These are phyloP conservation scores for Leptodactylus fuscus DNA, from an alignment of 2,113 vertebrate genomes.

Conservation along the genomic window DNA sequence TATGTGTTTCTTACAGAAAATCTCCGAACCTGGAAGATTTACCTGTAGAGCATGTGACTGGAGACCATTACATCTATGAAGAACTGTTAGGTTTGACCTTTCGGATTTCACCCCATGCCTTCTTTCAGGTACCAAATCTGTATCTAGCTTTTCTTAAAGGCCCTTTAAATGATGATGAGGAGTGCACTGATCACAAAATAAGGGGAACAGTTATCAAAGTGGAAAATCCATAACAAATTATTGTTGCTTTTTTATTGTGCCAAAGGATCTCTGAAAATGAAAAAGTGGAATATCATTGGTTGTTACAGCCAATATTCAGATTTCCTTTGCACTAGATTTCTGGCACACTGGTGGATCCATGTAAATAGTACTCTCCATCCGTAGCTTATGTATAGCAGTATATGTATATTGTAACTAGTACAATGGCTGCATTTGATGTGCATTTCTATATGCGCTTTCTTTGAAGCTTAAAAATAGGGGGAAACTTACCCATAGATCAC, in stretches of 20 bases:
- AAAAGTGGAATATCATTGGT: neutral
- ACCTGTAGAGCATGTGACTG: constrained; percentile 86
- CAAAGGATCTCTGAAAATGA: neutral
- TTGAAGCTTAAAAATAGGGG: no score
- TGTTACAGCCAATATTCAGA: neutral
- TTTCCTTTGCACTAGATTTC: neutral
- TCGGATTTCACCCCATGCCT: constrained; percentile 93
- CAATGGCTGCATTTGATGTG: neutral
- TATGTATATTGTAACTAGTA: no score
- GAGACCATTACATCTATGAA: constrained; percentile 87
- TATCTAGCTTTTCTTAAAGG: neutral
- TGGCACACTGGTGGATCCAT: no score
- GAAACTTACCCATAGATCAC: neutral
- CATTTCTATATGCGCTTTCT: neutral
- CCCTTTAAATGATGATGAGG: no score
- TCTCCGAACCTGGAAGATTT: constrained; percentile 87
- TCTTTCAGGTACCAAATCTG: constrained; percentile 87
- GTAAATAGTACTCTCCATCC: no score
- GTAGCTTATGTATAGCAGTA: no score
- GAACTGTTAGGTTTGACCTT: constrained; percentile 91
- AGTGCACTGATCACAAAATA: neutral
- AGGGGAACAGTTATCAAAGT: neutral
- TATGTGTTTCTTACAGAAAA: constrained; percentile 73
- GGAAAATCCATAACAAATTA: no score
- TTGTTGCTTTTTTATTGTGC: neutral